These are phyloP conservation scores for Homarus gammarus DNA, from an alignment of 2,888 invertebrate species.

Conservation along the genomic window DNA sequence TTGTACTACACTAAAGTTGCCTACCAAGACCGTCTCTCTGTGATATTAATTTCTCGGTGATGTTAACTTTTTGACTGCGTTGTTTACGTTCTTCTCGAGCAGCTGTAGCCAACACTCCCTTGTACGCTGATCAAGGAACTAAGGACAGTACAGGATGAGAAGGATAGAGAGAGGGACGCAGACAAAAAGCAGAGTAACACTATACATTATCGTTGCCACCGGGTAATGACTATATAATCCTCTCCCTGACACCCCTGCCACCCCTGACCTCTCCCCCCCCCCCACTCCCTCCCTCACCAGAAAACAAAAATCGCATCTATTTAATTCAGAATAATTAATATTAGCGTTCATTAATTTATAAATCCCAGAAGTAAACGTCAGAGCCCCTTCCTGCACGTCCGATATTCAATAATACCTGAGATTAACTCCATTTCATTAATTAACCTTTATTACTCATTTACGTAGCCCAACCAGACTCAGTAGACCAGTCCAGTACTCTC, in stretches of 20 bases:
- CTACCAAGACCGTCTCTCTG: too few relatives aligned
- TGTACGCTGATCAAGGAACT: too few relatives aligned
- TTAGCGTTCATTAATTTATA: neutral
- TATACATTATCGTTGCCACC: too few relatives aligned
- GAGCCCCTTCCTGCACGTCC: neutral
- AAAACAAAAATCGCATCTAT: conserved; percentile 2
- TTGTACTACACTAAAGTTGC: too few relatives aligned
- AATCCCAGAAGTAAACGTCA: neutral
- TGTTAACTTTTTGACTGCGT: too few relatives aligned
- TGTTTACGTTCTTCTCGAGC: too few relatives aligned
- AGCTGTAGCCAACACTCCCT: too few relatives aligned
- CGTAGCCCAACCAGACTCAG: too few relatives aligned
- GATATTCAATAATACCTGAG: neutral
- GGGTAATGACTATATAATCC: neutral
- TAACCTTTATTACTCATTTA: too few relatives aligned
- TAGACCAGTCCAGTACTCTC: too few relatives aligned
- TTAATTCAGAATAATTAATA: neutral
- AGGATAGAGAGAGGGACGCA: conserved; percentile 24
- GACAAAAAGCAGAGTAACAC: neutral
- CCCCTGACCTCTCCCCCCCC: neutral
- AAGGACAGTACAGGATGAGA: too few relatives aligned
- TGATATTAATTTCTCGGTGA: too few relatives aligned
- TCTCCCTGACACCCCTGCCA: neutral
- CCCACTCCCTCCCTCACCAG: neutral
- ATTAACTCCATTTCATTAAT: neutral